A percentile compares a stretch with the other conserved stretches of the same genome.
Conservation (phyloP, 2,888 invertebrate species). For the Litoditis marina region DNA sequence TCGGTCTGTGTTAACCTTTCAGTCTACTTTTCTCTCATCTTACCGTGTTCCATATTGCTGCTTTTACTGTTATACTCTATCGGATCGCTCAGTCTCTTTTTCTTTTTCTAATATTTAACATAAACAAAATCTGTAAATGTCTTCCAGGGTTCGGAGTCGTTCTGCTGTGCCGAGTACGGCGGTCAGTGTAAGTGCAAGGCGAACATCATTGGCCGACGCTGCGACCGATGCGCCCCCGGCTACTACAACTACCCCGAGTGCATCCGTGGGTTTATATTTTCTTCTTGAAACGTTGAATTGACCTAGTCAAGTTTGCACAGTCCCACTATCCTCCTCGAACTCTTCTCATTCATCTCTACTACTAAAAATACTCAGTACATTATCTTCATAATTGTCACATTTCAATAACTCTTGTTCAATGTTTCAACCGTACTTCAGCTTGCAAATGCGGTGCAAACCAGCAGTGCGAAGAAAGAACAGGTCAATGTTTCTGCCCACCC, state of each 20-base stretch:
- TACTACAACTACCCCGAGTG: conserved; percentile 95
- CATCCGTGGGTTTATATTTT: conserved; percentile 48
- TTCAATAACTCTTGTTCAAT: too few species aligned
- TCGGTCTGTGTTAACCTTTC: too few species aligned
- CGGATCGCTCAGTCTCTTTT: too few species aligned
- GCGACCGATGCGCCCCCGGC: conserved; percentile 79
- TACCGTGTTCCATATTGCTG: too few species aligned
- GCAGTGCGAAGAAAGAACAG: conserved; percentile 82
- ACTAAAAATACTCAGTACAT: background rate
- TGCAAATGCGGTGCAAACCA: conserved; percentile 74
- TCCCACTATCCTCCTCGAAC: background rate
- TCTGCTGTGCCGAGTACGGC: conserved; percentile 87
- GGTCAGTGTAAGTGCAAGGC: conserved; percentile 90
- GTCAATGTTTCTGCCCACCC: conserved; percentile 86
- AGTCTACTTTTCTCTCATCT: too few species aligned
- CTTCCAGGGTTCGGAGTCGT: conserved; percentile 75
- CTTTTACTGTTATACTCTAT: too few species aligned
- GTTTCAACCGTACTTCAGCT: conserved; percentile 52
- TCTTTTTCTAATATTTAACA: too few species aligned
- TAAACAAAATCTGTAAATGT: too few species aligned
- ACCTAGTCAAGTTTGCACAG: background rate
- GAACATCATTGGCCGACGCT: conserved; percentile 85
- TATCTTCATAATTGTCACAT: background rate
- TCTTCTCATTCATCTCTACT: too few species aligned
- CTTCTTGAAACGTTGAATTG: background rate